Evolutionary conservation across 2,888 invertebrate genomes (phyloP).

Genomic region (Poecilus cupreus): DNA sequence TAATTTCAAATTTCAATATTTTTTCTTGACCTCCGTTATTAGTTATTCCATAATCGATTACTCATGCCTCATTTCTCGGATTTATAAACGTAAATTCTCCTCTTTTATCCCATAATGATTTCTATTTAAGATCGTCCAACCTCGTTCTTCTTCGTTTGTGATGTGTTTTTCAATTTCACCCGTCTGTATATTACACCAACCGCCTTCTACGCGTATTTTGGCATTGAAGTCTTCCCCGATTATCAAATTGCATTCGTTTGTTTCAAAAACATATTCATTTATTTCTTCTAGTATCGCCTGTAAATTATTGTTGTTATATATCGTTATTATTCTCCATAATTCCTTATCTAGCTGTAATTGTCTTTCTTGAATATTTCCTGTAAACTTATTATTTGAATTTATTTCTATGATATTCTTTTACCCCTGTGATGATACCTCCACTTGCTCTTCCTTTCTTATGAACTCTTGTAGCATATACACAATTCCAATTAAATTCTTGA

Average conservation of each 20-base stretch:
- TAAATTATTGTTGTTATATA: background rate
- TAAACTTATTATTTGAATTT: background rate
- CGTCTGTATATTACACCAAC: background rate
- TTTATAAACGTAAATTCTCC: background rate
- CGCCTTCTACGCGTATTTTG: background rate
- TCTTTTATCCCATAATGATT: background rate
- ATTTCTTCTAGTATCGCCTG: background rate
- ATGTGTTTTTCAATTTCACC: background rate
- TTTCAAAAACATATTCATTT: background rate
- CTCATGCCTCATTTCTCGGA: background rate
- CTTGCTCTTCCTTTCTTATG: conserved; percentile 15
- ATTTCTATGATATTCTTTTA: background rate
- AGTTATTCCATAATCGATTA: background rate
- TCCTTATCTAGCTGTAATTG: background rate
- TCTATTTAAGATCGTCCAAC: background rate
- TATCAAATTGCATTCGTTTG: background rate
- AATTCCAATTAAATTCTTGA: background rate
- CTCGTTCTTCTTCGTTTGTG: background rate
- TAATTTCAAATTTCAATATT: background rate
- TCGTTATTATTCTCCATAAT: conserved; percentile 5
- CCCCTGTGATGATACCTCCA: background rate
- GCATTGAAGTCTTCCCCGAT: conserved; percentile 13
- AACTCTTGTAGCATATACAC: background rate
- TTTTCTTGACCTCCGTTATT: background rate
- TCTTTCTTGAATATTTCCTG: conserved; percentile 21